Percentiles rank a stretch among this genome's conserved stretches.
phyloP scores from a whole-genome alignment of 2,113 vertebrate species.

The Sinocyclocheilus rhinocerous region DNA sequence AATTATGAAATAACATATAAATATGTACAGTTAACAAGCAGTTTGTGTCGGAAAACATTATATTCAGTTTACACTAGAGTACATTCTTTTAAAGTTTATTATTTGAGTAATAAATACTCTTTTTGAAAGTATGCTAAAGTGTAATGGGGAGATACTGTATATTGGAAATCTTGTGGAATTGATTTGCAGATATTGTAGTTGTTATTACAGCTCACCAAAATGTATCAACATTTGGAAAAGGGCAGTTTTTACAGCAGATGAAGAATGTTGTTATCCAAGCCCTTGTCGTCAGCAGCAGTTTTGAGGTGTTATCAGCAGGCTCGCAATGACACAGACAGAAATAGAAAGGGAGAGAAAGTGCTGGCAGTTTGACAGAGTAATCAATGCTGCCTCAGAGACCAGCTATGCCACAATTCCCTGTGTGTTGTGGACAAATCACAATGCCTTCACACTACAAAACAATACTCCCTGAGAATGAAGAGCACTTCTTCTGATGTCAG shows the following conservation, averaged over 20 bases:
- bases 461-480: background rate
- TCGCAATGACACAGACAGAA: constrained; percentile 15
- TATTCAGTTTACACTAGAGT: background rate
- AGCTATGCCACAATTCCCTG: constrained; percentile 19
- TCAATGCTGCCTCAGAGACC: constrained; percentile 21
- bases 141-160: too few relatives aligned
- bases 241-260: constrained; percentile 19
- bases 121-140: too few relatives aligned
- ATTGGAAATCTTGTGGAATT: too few relatives aligned
- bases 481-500: background rate
- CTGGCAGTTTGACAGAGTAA: constrained; percentile 34
- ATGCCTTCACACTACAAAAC: background rate
- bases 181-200: too few relatives aligned
- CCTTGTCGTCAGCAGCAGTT: constrained; percentile 17
- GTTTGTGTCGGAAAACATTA: too few relatives aligned
- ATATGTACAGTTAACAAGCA: too few relatives aligned
- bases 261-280: background rate
- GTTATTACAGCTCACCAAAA: background rate
- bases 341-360: background rate
- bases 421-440: constrained; percentile 2
- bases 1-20: too few relatives aligned
- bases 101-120: too few relatives aligned
- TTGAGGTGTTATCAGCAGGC: constrained; percentile 18
- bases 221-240: constrained; percentile 8
- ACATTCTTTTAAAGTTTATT: background rate